Evolutionary conservation across 2,888 invertebrate genomes (phyloP).

Genomic region (Xylota segnis): DNA sequence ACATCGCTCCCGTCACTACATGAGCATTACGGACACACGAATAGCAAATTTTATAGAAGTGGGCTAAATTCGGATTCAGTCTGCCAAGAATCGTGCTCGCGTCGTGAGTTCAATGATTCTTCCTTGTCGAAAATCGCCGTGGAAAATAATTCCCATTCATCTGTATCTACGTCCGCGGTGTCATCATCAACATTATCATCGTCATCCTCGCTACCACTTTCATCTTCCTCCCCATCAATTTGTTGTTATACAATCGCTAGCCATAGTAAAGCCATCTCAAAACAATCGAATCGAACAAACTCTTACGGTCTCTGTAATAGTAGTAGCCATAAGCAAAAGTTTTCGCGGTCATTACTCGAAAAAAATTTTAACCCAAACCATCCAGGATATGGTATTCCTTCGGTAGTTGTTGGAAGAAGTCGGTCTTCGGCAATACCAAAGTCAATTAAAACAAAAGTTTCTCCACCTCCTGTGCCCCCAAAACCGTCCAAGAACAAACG

Average conservation of each 20-base stretch:
- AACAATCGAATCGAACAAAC: slow-evolving; percentile 44
- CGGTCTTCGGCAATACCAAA: slow-evolving; percentile 43
- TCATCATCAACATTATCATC: slow-evolving; percentile 48
- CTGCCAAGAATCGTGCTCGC: slow-evolving; percentile 61
- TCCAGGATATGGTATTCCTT: neutral
- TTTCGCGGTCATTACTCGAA: slow-evolving; percentile 16
- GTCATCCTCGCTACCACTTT: slow-evolving; percentile 44
- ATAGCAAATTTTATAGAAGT: slow-evolving; percentile 48
- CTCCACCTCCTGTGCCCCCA: slow-evolving; percentile 78
- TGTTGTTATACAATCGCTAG: slow-evolving; percentile 82
- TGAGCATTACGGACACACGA: slow-evolving; percentile 22
- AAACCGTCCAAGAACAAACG: slow-evolving; percentile 72
- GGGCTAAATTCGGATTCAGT: slow-evolving; percentile 62
- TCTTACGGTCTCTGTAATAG: slow-evolving; percentile 15
- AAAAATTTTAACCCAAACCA: slow-evolving; percentile 5
- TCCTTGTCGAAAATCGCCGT: slow-evolving; percentile 23
- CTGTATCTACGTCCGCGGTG: slow-evolving; percentile 55
- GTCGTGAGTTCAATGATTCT: slow-evolving; percentile 61
- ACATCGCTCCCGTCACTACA: slow-evolving; percentile 37
- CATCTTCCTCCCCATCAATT: slow-evolving; percentile 80
- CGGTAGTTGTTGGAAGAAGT: slow-evolving; percentile 18
- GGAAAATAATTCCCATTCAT: slow-evolving; percentile 51
- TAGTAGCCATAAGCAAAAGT: slow-evolving; percentile 28
- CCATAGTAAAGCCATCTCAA: slow-evolving; percentile 69
- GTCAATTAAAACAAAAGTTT: slow-evolving; percentile 27